A percentile compares a stretch with the other conserved stretches of the same genome.
Conservation (phyloP, 1,140 invertebrate species). For the Bactericera cockerelli region DNA sequence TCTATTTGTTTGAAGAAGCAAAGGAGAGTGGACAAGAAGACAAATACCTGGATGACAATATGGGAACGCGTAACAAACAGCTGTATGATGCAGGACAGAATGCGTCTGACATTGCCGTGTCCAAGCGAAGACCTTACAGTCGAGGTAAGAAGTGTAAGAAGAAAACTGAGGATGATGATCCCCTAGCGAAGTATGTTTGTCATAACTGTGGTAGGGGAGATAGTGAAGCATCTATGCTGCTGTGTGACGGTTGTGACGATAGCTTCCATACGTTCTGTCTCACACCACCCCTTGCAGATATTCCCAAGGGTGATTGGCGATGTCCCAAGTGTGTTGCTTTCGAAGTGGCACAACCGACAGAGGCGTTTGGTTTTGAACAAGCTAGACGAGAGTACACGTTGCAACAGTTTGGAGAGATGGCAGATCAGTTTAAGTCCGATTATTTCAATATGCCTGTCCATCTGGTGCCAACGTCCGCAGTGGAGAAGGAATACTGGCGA, state of each 20-base stretch:
- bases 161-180: conserved; percentile 33
- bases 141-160: conserved; percentile 17
- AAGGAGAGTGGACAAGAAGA: conserved; percentile 9
- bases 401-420: conserved; percentile 96
- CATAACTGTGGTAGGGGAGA: conserved; percentile 85
- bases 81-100: conserved; percentile 5
- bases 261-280: conserved; percentile 97
- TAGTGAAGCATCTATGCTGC: conserved; percentile 83
- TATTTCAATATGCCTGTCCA: conserved; percentile 97
- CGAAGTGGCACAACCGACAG: conserved; percentile 81
- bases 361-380: conserved; percentile 96
- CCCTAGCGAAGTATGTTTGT: conserved; percentile 78
- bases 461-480: conserved; percentile 63
- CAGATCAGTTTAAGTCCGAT: conserved; percentile 96
- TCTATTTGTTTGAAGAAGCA: conserved; percentile 50
- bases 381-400: conserved; percentile 85
- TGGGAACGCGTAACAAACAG: background rate
- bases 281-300: conserved; percentile 77
- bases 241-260: conserved; percentile 96
- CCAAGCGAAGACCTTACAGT: conserved; percentile 6
- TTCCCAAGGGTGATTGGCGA: conserved; percentile 89
- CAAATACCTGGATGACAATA: conserved; percentile 1
- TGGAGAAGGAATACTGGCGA: conserved; percentile 97
- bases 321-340: conserved; percentile 86
- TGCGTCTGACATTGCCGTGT: background rate